phyloP scores from a whole-genome alignment of 2,797 vertebrate species.

The Eptatretus atami region DNA sequence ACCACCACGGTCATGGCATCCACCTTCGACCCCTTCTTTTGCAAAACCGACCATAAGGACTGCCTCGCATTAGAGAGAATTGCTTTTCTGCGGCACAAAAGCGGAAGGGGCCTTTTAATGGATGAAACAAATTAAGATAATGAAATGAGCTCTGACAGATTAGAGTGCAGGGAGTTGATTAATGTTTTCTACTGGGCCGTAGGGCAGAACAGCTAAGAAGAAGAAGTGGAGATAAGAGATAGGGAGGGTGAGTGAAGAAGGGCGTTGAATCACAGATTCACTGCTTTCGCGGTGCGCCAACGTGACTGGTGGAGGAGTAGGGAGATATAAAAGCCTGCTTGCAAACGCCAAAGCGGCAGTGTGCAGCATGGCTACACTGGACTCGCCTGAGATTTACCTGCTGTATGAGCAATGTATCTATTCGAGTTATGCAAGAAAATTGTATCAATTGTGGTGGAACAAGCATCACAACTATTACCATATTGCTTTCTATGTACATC shows the following conservation, averaged over 20 bases:
- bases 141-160: not conserved
- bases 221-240: not conserved
- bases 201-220: not conserved
- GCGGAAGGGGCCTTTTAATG: not conserved
- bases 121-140: slow-evolving; percentile 1
- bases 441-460: too few relatives aligned
- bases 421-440: too few relatives aligned
- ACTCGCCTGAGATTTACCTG: too few relatives aligned
- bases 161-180: not conserved
- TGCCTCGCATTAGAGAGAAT: not conserved
- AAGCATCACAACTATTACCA: too few relatives aligned
- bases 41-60: not conserved
- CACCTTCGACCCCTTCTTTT: too few relatives aligned
- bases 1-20: too few relatives aligned
- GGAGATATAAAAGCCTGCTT: not conserved
- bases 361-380: too few relatives aligned
- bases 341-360: too few relatives aligned
- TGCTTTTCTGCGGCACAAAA: not conserved
- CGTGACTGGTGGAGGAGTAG: not conserved
- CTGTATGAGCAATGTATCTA: too few relatives aligned
- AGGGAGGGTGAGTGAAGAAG: not conserved
- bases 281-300: not conserved
- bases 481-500: too few relatives aligned
- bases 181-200: not conserved
- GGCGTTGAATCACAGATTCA: not conserved